phyloP scores from a whole-genome alignment of 2,113 vertebrate species.

The Alethe castanea region DNA sequence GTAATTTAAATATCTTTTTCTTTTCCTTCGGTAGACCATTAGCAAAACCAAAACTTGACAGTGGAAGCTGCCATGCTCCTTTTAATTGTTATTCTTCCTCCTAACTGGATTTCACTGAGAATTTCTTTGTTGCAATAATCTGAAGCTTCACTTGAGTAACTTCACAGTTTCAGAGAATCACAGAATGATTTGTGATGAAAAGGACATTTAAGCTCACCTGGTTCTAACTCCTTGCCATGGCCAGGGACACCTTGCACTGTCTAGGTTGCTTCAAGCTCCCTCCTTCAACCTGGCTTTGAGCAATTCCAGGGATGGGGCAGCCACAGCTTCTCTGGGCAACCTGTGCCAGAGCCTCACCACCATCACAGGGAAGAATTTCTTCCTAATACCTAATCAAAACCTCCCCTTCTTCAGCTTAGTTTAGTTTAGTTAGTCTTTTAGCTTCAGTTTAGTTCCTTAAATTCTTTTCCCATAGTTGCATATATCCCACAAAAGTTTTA shows the following conservation, averaged over 20 bases:
- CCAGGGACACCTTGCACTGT: not conserved
- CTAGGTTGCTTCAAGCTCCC: rapidly evolving
- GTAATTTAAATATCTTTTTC: not conserved
- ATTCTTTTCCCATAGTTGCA: not conserved
- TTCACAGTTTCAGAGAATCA: not conserved
- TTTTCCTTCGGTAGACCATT: not conserved
- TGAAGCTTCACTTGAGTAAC: not conserved
- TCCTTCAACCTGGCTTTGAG: rapidly evolving
- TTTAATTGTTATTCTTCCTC: not conserved
- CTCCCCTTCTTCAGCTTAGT: not conserved
- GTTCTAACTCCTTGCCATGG: not conserved
- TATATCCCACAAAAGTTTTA: rapidly evolving
- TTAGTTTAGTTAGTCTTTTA: not conserved
- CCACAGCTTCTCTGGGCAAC: not conserved
- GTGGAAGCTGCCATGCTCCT: not conserved
- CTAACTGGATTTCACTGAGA: not conserved
- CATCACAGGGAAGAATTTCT: not conserved
- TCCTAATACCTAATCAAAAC: not conserved
- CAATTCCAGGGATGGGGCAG: not conserved
- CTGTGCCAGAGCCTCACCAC: not conserved
- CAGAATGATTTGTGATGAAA: not conserved
- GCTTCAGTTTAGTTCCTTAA: not conserved
- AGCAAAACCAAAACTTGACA: not conserved
- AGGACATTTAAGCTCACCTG: not conserved
- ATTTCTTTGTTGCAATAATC: not conserved